Evolutionary conservation across 2,888 invertebrate genomes (phyloP), one percentile per base, ranked within the genome.

Genomic region (Agrotis puta): DNA sequence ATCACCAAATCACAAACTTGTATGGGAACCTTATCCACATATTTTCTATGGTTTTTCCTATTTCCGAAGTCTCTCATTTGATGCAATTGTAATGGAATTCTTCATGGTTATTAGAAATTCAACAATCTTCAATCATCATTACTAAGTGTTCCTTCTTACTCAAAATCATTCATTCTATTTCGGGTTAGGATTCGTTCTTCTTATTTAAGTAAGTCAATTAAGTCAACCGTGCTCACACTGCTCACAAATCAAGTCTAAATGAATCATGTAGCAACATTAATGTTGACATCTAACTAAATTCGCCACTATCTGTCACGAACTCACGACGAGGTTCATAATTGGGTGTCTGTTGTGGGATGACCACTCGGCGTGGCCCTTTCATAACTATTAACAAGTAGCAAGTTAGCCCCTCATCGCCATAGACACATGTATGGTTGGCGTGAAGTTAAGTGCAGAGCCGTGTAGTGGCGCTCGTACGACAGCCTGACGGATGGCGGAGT

Each of bases 371-470:
- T 77, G 84, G 85, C 88, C 92, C 90, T 80, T 91, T 91, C 91
- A 91, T 90, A 91, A 91, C 90, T 90, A 92, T 90, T 90, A 91
- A 91, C 92, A 91, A 92, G 91, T 90, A 90, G 91, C 92, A 89
- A 93, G 92, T 92, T 90, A 88, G 91, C 90, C 93, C 91, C 91
- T 91, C 90, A 89, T 89, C 88, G 88, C 87, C 87, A 87, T 91
- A 91, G 92, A 94, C 94, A 94, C 91, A 92, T 93, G 93, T 93
- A 92, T 87, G 89, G 86, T 85, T 91, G 90, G 91, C 88, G 88
- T 87, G 88, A 89, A 92, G 93, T 91, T 94, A 94, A 94, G 94
- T 94, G 94, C 94, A 94, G 88, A 94, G 88, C 91, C 92, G 87
- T 94, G 94, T 94, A 90, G 90, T 88, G 88, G 89, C 88, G 89